A percentile compares a stretch with the other conserved stretches of the same genome.
phyloP scores from a whole-genome alignment of 2,113 vertebrate species.

The Lota lota region DNA sequence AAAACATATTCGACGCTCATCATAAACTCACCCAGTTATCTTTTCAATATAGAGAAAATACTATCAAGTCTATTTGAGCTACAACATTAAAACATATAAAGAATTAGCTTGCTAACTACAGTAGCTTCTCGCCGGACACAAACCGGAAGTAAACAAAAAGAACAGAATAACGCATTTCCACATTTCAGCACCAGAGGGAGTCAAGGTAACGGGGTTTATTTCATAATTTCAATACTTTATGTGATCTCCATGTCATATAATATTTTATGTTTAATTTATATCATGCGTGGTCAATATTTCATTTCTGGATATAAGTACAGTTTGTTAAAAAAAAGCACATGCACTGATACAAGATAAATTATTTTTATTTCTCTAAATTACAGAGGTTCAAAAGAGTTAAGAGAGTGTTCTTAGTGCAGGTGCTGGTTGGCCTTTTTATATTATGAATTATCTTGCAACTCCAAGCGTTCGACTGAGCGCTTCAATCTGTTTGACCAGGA shows the following conservation, averaged over 20 bases:
- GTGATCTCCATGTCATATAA: too few species aligned
- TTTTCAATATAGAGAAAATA: too few species aligned
- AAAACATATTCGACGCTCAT: too few species aligned
- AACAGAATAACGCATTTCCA: conserved; percentile 1
- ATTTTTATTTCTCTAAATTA: background rate
- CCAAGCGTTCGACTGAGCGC: conserved; percentile 43
- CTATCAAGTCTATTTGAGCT: too few species aligned
- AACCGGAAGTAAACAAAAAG: conserved; percentile 50
- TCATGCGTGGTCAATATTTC: too few species aligned
- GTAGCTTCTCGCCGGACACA: conserved; percentile 1
- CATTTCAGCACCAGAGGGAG: conserved; percentile 23
- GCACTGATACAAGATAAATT: background rate
- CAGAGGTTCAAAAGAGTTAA: background rate
- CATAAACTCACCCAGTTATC: too few species aligned
- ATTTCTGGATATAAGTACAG: background rate
- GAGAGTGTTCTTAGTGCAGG: background rate
- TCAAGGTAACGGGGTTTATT: background rate
- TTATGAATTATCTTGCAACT: conserved; percentile 9
- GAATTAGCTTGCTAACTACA: background rate
- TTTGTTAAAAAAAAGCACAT: background rate
- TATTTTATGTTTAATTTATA: too few species aligned
- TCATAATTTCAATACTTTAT: background rate
- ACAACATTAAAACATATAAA: too few species aligned
- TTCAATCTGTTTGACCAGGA: conserved; percentile 73
- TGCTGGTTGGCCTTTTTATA: background rate